These are phyloP conservation scores for Dendroctonus ponderosae DNA, from an alignment of 1,140 invertebrate species.

Conservation along the genomic window DNA sequence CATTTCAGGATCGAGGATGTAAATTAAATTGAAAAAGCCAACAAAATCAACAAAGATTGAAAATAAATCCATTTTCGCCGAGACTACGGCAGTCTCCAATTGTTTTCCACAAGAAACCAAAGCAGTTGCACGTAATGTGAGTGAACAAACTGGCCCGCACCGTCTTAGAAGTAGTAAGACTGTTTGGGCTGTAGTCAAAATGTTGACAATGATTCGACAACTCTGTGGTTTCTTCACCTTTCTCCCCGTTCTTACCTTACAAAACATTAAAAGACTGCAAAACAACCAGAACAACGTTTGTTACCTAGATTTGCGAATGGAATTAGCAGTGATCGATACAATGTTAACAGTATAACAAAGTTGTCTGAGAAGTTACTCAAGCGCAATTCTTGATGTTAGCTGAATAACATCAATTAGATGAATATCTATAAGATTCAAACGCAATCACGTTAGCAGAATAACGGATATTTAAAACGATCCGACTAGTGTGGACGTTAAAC, in stretches of 20 bases:
- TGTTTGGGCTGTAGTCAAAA: not conserved
- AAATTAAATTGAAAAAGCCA: slow-evolving; percentile 27
- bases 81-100: slow-evolving; percentile 47
- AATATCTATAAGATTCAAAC: no score
- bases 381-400: no score
- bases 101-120: slow-evolving; percentile 1
- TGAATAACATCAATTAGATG: no score
- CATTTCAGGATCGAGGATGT: slow-evolving; percentile 31
- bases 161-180: slow-evolving; percentile 16
- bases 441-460: no score
- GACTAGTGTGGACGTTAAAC: no score
- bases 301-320: slow-evolving; percentile 11
- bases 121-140: not conserved
- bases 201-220: not conserved
- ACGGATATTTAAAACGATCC: no score
- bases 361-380: no score
- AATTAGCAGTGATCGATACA: not conserved
- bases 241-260: slow-evolving; percentile 33
- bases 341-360: slow-evolving; percentile 1
- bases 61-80: slow-evolving; percentile 37
- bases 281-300: slow-evolving; percentile 4
- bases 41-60: slow-evolving; percentile 35
- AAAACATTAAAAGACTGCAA: not conserved
- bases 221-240: slow-evolving; percentile 13
- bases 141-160: not conserved